Conservation (phyloP, 1,140 invertebrate species). For the Trinorchestia longiramus region DNA sequence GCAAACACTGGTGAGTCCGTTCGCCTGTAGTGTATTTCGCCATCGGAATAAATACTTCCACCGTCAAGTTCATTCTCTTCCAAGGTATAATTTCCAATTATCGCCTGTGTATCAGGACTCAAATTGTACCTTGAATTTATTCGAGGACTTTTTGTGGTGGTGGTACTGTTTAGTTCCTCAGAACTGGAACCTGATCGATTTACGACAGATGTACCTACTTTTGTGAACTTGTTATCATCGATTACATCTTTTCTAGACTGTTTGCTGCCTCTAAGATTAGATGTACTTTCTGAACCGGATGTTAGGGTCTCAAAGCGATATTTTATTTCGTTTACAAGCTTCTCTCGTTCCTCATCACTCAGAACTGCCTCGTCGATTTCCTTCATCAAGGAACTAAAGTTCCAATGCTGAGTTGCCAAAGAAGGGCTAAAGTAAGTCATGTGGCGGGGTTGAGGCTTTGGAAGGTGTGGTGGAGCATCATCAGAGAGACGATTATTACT, state of each 20-base stretch:
- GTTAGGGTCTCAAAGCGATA: not conserved
- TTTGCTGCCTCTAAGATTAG: not conserved
- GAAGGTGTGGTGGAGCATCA: not conserved
- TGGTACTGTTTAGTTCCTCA: not conserved
- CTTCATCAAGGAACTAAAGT: not conserved
- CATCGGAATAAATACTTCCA: constrained; percentile 6
- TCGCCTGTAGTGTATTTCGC: constrained; percentile 24
- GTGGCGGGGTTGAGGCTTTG: not conserved
- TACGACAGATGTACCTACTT: not conserved
- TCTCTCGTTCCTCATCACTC: not conserved
- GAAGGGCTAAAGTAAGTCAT: not conserved
- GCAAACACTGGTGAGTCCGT: not conserved
- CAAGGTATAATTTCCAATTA: not conserved
- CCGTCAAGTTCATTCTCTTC: not conserved
- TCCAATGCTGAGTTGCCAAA: not conserved
- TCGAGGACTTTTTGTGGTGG: not conserved
- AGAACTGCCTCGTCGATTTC: not conserved
- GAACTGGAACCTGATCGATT: not conserved
- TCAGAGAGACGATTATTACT: not conserved
- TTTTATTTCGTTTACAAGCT: not conserved
- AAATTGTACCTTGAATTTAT: not conserved
- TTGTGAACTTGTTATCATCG: not conserved
- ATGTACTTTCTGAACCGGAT: not conserved
- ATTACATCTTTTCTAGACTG: not conserved
- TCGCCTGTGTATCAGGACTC: not conserved